Evolutionary conservation across 2,113 vertebrate genomes (phyloP).

Genomic region (Chaenocephalus aceratus): DNA sequence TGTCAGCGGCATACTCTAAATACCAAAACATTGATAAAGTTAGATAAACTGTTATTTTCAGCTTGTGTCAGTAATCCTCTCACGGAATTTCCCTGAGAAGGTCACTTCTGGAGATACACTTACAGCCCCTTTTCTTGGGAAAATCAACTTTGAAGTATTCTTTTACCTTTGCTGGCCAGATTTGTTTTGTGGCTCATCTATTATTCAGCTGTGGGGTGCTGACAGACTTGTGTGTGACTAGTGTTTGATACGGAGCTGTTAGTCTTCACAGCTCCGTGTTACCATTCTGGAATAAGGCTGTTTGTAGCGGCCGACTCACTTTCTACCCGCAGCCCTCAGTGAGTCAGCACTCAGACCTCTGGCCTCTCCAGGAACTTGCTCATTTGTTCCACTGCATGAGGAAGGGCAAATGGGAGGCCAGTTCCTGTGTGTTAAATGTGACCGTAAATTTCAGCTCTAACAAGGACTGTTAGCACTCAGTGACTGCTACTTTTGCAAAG

Average conservation of each 20-base stretch:
- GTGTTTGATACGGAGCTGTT: slow-evolving; percentile 48
- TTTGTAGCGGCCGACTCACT: slow-evolving; percentile 22
- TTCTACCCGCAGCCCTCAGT: slow-evolving; percentile 15
- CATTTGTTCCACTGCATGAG: slow-evolving; percentile 48
- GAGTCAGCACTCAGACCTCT: slow-evolving; percentile 42
- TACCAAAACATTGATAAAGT: slow-evolving; percentile 50
- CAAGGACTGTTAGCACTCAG: slow-evolving; percentile 2
- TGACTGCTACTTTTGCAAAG: neutral
- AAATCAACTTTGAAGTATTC: no score
- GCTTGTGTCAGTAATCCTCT: slow-evolving; percentile 21
- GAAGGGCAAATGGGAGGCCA: slow-evolving; percentile 26
- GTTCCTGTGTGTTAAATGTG: slow-evolving; percentile 48
- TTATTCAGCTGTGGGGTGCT: slow-evolving; percentile 9
- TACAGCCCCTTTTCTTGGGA: neutral
- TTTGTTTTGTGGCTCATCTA: neutral
- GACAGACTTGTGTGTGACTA: slow-evolving; percentile 32
- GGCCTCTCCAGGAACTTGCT: slow-evolving; percentile 26
- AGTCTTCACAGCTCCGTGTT: slow-evolving; percentile 46
- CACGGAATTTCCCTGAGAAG: neutral
- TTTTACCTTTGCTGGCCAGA: no score
- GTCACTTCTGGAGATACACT: slow-evolving; percentile 2
- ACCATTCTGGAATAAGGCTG: slow-evolving; percentile 1
- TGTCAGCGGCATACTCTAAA: slow-evolving; percentile 33
- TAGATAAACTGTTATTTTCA: slow-evolving; percentile 18
- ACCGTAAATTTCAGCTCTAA: slow-evolving; percentile 26